phyloP scores from a whole-genome alignment of 2,797 vertebrate genomes.

The Lagodon rhomboides region DNA sequence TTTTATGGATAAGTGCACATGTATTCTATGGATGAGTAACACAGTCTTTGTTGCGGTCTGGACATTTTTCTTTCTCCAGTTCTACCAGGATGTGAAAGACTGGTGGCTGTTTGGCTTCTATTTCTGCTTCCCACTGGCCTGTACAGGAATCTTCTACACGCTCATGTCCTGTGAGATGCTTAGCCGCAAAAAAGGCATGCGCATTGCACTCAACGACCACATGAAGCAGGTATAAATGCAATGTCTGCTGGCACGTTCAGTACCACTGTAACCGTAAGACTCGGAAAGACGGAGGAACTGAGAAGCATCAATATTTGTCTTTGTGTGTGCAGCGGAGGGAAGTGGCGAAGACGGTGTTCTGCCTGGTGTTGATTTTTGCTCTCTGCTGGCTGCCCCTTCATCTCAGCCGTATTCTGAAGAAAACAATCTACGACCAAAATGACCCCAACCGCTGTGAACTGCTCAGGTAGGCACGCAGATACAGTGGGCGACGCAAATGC shows the following conservation, averaged over 20 bases:
- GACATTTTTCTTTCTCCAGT: constrained; percentile 71
- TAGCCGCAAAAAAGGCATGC: constrained; percentile 91
- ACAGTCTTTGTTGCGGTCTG: no score
- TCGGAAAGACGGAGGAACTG: not conserved
- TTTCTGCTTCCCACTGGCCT: constrained; percentile 92
- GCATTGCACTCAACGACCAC: constrained; percentile 92
- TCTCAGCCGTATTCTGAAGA: constrained; percentile 92
- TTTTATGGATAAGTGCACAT: no score
- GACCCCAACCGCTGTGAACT: constrained; percentile 92
- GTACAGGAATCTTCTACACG: constrained; percentile 92
- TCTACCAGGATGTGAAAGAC: constrained; percentile 90
- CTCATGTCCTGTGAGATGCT: constrained; percentile 95
- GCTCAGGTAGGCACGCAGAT: constrained; percentile 84
- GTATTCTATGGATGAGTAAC: no score
- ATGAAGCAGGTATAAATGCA: constrained; percentile 89
- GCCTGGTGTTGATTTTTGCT: constrained; percentile 92
- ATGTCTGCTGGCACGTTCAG: not conserved
- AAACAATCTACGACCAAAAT: constrained; percentile 88
- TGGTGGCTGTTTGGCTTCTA: constrained; percentile 95
- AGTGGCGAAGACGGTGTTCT: constrained; percentile 94
- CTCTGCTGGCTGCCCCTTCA: constrained; percentile 94
- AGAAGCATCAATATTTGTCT: constrained; percentile 6
- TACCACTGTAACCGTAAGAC: not conserved
- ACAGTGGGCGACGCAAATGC: not conserved
- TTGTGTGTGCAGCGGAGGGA: constrained; percentile 74